Base-by-base conservation (phyloP, 1,140 invertebrate species). In the Drosophila kepulauana region DNA sequence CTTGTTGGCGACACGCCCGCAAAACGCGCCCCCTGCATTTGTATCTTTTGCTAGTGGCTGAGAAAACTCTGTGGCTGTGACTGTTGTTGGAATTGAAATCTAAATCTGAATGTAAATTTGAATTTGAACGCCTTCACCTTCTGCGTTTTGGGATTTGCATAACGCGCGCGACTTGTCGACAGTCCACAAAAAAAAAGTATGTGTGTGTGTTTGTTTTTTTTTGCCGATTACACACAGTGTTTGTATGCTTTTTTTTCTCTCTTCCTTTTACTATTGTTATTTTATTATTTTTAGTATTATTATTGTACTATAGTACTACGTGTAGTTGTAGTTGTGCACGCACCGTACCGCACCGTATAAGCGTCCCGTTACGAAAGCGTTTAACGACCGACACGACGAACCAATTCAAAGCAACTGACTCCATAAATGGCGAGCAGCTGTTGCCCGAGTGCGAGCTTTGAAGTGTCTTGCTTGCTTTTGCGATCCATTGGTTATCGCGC, bases 391-490 rank as follows among this genome's bases (percentile, higher is more conserved):
- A 82, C 77, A 72, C 81, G 77, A 66, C 80, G 73, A 69, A 85
- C 64, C 73, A 79, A 79, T 85, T 79, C 63, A 74, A 73, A 79
- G 70, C 81, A 75, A 88, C 66, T 89, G 84, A 75, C 81, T 88
- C 84, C 84, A 78, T 88, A 88, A 84, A 88, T 88, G 84, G 85
- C 54, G 74, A 88, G 84, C 84, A 88, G 84, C 84, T 88, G 84
- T 89, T 88, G 85, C 62, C 51, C 41, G 48, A 49, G 8, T 49
- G 65, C 54, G 25, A 86, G 82, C 78, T 78, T 78, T 74, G 46
- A 58, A 62, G 43, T 49, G 48, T 72, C 33, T 72, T 66, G 65
- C 67, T 25, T 73, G 62, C 11, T 30, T 3, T 7, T 43, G 41
- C 41, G 41, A 43, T 43, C 41, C 35, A 38, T 10, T 38, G 35